Evolutionary conservation across 2,113 vertebrate genomes (phyloP).

Genomic region (Dromaius novaehollandiae): DNA sequence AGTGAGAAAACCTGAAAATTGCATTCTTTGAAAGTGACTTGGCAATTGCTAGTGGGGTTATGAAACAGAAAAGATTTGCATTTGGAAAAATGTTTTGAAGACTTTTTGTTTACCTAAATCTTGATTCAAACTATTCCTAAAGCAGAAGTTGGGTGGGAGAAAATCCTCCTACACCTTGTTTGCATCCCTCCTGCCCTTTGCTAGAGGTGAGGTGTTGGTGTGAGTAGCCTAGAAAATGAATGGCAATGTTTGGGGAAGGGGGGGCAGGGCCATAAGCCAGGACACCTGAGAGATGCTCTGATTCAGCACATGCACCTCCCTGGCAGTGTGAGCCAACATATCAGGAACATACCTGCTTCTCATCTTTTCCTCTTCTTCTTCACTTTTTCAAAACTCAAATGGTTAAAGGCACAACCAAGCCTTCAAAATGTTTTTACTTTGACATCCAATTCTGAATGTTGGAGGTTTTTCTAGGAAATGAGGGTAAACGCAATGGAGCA

Average conservation of each 20-base stretch:
- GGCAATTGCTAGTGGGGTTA: background rate
- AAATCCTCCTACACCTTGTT: slow-evolving; percentile 8
- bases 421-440: background rate
- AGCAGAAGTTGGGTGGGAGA: background rate
- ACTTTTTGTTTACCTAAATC: background rate
- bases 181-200: background rate
- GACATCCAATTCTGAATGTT: background rate
- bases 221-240: slow-evolving; percentile 4
- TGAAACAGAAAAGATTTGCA: slow-evolving; percentile 6
- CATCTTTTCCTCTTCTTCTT: background rate
- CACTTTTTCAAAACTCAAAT: background rate
- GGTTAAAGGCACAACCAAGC: background rate
- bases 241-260: background rate
- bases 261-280: slow-evolving; percentile 7
- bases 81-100: slow-evolving; percentile 13
- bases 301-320: background rate
- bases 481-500: background rate
- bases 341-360: background rate
- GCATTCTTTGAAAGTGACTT: background rate
- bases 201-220: slow-evolving; percentile 4
- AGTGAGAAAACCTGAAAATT: slow-evolving; percentile 19
- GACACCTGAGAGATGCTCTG: slow-evolving; percentile 25
- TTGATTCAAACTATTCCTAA: slow-evolving; percentile 7
- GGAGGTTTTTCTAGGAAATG: background rate
- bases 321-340: background rate